Conservation (phyloP, 2,888 invertebrate genomes). For the Steromphala cineraria region DNA sequence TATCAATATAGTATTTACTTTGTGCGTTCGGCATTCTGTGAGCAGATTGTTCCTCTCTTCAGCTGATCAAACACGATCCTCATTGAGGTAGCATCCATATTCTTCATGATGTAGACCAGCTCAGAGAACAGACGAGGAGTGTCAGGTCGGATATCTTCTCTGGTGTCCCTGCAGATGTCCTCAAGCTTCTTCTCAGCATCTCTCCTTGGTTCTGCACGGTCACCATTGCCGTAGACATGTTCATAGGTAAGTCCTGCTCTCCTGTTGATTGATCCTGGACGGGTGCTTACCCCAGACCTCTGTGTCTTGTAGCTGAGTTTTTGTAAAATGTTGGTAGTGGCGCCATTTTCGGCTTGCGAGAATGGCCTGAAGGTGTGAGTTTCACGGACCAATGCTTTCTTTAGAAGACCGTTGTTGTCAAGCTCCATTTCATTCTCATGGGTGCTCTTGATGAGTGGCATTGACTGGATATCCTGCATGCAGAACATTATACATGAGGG, state of each 20-base stretch:
- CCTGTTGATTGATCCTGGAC: conserved; percentile 11
- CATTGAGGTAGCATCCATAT: conserved; percentile 71
- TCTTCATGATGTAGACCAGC: conserved; percentile 74
- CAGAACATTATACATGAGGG: neutral
- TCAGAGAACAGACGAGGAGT: conserved; percentile 76
- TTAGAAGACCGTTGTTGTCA: conserved; percentile 81
- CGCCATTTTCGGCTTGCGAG: conserved; percentile 78
- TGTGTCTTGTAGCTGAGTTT: conserved; percentile 53
- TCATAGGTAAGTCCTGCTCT: conserved; percentile 37
- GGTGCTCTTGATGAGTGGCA: conserved; percentile 76
- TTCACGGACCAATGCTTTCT: conserved; percentile 82
- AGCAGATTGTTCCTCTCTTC: conserved; percentile 50
- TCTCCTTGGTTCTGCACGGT: conserved; percentile 24
- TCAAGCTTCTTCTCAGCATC: conserved; percentile 53
- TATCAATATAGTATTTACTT: conserved; percentile 43
- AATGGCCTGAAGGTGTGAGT: conserved; percentile 85
- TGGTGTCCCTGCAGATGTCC: conserved; percentile 59
- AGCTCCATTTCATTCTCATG: conserved; percentile 82
- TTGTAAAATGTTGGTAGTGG: conserved; percentile 75
- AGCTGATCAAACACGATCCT: conserved; percentile 53
- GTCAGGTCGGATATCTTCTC: conserved; percentile 73
- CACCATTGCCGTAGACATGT: conserved; percentile 35
- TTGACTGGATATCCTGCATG: conserved; percentile 59
- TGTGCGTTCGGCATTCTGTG: conserved; percentile 50
- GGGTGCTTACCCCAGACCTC: conserved; percentile 7